Base-by-base conservation (phyloP, 2,888 invertebrate species). In the Zhuqinia jingwanae region DNA sequence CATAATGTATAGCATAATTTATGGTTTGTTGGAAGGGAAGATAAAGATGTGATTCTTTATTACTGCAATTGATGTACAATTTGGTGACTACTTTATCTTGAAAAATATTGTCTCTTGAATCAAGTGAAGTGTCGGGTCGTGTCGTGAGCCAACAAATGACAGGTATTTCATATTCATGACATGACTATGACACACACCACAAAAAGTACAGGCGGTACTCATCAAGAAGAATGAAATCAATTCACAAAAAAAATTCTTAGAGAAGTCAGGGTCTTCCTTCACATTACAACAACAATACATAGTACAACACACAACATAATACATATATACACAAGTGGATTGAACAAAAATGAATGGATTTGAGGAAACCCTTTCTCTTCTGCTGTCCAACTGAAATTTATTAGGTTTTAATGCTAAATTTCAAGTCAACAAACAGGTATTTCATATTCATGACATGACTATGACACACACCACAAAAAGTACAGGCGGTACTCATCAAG, bases 291-390 rank as follows among this genome's bases (percentile, higher is more conserved):
- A n/a, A n/a, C n/a, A n/a, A n/a, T n/a, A n/a, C n/a, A n/a, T n/a
- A n/a, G n/a, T n/a, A n/a, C n/a, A n/a, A n/a, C n/a, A n/a, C n/a
- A n/a, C n/a, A n/a, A n/a, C n/a, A n/a, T n/a, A n/a, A n/a, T 53
- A 15, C 53, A 53, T 53, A 15, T 53, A n/a, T 15, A 13, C 53
- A n/a, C 11, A n/a, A n/a, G n/a, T 53, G 11, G 11, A 53, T 47
- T 63, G 45, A 8, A 47, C 42, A 20, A 68, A 15, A 20, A 45
- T 22, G 42, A 42, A 22, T 17, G 1, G 25, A 13, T 45, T 47
- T 22, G 22, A 70, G 70, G 70, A 10, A 22, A 11, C n/a, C 70
- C 70, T 70, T 70, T 70, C 70, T 70, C 70, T 70, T 45, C n/a
- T 36, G 11, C 17, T 60, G 63, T 10, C 70, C 2, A 22, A 47